Conservation (phyloP, 1,140 invertebrate genomes). For the Leptinotarsa lineolata region DNA sequence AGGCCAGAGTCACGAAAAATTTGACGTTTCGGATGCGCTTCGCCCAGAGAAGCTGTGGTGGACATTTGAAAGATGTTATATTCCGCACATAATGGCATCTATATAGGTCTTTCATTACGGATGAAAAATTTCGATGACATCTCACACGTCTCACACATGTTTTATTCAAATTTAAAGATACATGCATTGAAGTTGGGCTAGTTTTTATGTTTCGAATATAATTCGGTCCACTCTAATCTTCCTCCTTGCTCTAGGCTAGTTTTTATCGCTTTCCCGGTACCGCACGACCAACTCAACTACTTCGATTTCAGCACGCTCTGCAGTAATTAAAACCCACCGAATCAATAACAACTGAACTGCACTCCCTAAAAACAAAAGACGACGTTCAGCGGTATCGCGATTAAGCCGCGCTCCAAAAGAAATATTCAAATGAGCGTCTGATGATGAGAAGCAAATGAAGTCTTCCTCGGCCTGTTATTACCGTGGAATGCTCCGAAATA, state of each 20-base stretch:
- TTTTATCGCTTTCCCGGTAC: not conserved
- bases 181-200: too few relatives aligned
- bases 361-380: slow-evolving; percentile 8
- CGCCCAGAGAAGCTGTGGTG: too few relatives aligned
- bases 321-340: slow-evolving; percentile 8
- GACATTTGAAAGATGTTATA: too few relatives aligned
- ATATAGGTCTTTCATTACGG: too few relatives aligned
- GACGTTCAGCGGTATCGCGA: not conserved
- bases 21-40: too few relatives aligned
- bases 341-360: not conserved
- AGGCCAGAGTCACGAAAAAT: too few relatives aligned
- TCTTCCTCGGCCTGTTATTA: slow-evolving; percentile 20
- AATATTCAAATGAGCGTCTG: slow-evolving; percentile 27
- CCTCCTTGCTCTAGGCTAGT: not conserved
- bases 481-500: slow-evolving; percentile 28
- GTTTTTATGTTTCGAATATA: too few relatives aligned
- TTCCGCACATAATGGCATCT: too few relatives aligned
- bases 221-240: too few relatives aligned
- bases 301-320: not conserved
- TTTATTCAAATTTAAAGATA: too few relatives aligned
- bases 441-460: slow-evolving; percentile 32
- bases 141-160: too few relatives aligned
- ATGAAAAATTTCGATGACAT: too few relatives aligned
- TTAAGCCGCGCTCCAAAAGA: slow-evolving; percentile 9
- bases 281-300: not conserved